These are phyloP conservation scores for Mohoua ochrocephala DNA, from an alignment of 2,113 vertebrate species.

Conservation along the genomic window DNA sequence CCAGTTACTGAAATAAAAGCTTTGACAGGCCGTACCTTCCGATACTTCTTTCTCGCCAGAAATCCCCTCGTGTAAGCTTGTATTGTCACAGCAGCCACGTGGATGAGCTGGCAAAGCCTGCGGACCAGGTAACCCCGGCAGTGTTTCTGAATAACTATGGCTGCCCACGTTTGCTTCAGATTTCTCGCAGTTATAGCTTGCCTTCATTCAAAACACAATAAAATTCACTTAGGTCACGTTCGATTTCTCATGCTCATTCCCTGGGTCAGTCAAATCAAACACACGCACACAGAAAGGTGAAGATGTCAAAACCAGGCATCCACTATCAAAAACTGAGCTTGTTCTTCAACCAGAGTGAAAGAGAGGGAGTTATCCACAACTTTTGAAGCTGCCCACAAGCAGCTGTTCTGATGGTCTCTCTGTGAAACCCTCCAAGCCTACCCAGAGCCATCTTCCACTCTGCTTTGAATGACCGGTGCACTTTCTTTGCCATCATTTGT, in stretches of 20 bases:
- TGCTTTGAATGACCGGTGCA: background rate
- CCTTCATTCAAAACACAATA: conserved; percentile 65
- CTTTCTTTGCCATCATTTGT: background rate
- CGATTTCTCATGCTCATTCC: background rate
- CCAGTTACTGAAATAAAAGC: background rate
- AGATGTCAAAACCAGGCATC: background rate
- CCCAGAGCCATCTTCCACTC: background rate
- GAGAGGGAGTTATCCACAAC: background rate
- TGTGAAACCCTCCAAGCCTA: background rate
- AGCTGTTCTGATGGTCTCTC: background rate
- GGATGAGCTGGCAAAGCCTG: conserved; percentile 81
- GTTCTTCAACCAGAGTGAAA: background rate
- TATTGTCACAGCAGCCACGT: conserved; percentile 83
- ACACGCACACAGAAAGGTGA: background rate
- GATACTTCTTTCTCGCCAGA: conserved; percentile 84
- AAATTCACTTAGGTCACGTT: background rate
- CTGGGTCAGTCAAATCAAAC: background rate
- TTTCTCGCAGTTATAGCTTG: conserved; percentile 79
- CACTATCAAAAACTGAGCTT: background rate
- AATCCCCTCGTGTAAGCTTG: conserved; percentile 88
- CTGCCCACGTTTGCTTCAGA: conserved; percentile 88
- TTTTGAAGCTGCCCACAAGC: background rate
- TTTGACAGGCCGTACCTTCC: conserved; percentile 72
- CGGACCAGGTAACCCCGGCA: conserved; percentile 83
- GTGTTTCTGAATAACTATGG: conserved; percentile 85